Percentiles rank a stretch among this genome's conserved stretches.
Conservation (phyloP, 2,888 invertebrate genomes). For the Doris montereyensis region DNA sequence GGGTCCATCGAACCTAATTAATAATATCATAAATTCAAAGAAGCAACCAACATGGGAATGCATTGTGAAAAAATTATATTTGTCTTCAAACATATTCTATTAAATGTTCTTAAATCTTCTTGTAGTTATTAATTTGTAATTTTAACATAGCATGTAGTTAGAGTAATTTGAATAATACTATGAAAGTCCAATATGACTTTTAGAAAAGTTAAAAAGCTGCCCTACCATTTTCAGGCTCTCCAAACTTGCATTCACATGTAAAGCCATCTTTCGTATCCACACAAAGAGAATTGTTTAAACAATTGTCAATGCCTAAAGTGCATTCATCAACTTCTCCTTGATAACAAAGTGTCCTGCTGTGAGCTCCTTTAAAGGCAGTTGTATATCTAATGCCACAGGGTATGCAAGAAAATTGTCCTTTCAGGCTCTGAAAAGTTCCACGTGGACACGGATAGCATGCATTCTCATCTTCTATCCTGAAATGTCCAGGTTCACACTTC, state of each 20-base stretch:
- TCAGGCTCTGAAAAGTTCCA: conserved; percentile 54
- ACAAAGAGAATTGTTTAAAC: conserved; percentile 52
- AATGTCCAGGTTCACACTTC: conserved; percentile 53
- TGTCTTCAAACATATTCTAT: no score
- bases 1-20: no score
- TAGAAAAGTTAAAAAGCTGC: no score
- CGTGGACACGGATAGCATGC: conserved; percentile 53
- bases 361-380: conserved; percentile 49
- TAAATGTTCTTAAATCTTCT: no score
- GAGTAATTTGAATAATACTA: no score
- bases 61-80: no score
- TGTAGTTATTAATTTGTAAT: no score
- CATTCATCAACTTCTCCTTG: conserved; percentile 55
- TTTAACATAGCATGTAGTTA: no score
- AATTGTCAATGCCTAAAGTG: conserved; percentile 48
- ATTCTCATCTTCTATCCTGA: conserved; percentile 44
- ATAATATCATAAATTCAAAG: no score
- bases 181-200: no score
- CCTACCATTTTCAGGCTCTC: conserved; percentile 48
- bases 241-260: conserved; percentile 53
- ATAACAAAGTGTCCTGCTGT: conserved; percentile 46
- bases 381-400: conserved; percentile 55
- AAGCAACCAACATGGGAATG: no score
- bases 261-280: conserved; percentile 48
- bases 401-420: conserved; percentile 50